Base-by-base conservation (phyloP, 2,888 invertebrate genomes). In the Drosophila kuntzei region DNA sequence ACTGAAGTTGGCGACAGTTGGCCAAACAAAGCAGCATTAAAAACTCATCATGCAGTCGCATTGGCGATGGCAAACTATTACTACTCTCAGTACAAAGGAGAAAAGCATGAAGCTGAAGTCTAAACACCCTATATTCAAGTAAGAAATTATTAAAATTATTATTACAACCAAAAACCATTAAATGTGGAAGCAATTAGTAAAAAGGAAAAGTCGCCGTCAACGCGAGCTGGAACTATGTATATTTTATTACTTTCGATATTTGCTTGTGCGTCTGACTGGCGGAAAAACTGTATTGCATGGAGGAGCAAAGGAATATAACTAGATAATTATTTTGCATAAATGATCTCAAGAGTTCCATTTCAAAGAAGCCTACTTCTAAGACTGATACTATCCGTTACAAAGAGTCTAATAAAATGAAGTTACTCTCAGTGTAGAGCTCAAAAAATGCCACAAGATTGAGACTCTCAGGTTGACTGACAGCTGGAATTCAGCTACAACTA, bases 11-110 rank as follows among this genome's bases (percentile, higher is more conserved):
- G 59, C 58, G 67, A 62, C 62, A 54, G 62, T 57, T 54, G 60
- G 59, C 60, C 47, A 67, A 70, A 79, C 71, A 81, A 74, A 67
- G 75, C 79, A 44, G 72, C 71, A 80, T 82, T 79, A 82, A 80
- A 79, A 80, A 79, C 80, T 73, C 80, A 82, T 82, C 82, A 82
- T 60, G 37, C 66, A 63, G 69, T 47, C 46, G 39, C 43, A 58
- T 55, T 63, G 60, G 25, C 37, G 36, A 22, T 20, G 7, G 16
- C 54, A 73, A 47, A 43, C 37, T 22, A 58, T n/a, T 22, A 22
- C 8, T 6, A 25, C 25, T 25, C 25, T n/a, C n/a, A n/a, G 16
- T 11, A 47, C 18, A 18, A 32, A 37, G 49, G 20, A 58, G 18
- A 43, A 18, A 43, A 39, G 39, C 58, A 39, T 25, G 5, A 32